phyloP scores from a whole-genome alignment of 2,113 vertebrate species.

The Pluvialis apricaria region DNA sequence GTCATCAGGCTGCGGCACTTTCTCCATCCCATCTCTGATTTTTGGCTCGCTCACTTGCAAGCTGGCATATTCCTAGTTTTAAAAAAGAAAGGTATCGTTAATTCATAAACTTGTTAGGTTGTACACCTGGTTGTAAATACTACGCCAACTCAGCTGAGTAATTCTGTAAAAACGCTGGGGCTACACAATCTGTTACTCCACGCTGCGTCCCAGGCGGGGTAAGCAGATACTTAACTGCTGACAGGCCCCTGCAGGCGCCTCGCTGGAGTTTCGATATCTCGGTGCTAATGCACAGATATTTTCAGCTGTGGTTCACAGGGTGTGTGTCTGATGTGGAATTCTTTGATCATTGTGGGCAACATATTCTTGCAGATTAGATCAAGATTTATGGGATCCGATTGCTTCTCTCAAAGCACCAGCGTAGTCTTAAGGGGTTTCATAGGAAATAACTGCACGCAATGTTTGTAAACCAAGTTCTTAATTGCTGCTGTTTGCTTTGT shows the following conservation, averaged over 20 bases:
- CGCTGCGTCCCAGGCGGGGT: background rate
- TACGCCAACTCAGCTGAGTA: background rate
- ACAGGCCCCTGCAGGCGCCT: background rate
- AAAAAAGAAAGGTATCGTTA: background rate
- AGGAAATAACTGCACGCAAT: background rate
- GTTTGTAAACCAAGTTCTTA: background rate
- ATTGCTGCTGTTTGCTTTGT: background rate
- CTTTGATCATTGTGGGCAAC: conserved; percentile 23
- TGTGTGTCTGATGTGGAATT: background rate
- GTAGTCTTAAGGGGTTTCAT: background rate
- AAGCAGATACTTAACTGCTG: background rate
- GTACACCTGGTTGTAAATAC: background rate
- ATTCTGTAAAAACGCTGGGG: background rate
- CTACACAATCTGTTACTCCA: background rate
- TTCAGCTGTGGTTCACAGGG: conserved; percentile 55
- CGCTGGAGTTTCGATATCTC: background rate
- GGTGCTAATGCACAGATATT: conserved; percentile 63
- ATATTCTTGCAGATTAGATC: conserved; percentile 12
- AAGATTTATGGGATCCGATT: background rate
- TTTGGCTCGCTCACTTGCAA: conserved; percentile 86
- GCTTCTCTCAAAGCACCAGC: background rate
- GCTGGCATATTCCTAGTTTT: conserved; percentile 83
- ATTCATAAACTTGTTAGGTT: background rate
- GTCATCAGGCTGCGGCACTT: conserved; percentile 86
- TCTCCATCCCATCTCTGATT: conserved; percentile 87